Percentiles rank a stretch among this genome's conserved stretches.
phyloP scores from a whole-genome alignment of 2,113 vertebrate species.

The Aleadryas rufinucha region DNA sequence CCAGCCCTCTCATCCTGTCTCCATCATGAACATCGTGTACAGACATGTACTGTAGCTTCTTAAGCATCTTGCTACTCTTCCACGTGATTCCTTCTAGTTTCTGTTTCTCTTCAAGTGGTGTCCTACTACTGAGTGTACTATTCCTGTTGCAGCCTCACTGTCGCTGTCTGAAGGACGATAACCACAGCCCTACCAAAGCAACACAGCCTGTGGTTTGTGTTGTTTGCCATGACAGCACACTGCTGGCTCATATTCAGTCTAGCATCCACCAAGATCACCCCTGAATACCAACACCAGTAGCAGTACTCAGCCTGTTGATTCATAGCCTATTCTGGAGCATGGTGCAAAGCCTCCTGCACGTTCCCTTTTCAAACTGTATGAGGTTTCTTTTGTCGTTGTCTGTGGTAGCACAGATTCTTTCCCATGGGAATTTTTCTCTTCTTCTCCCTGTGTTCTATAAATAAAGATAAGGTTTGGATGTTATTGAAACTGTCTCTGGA shows the following conservation, averaged over 20 bases:
- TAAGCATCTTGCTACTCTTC: background rate
- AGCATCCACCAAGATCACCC: background rate
- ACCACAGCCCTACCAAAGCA: background rate
- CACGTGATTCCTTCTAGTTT: background rate
- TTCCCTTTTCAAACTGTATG: background rate
- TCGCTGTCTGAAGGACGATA: background rate
- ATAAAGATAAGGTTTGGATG: too few species aligned
- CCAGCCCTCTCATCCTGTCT: background rate
- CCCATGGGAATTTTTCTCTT: too few species aligned
- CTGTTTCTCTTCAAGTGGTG: background rate
- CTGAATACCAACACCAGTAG: background rate
- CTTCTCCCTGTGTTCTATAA: too few species aligned
- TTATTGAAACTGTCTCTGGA: too few species aligned
- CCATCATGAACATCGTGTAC: too few species aligned
- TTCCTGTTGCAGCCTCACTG: background rate
- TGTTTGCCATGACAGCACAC: background rate
- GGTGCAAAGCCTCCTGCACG: background rate
- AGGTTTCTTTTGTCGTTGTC: background rate
- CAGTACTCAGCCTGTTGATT: background rate
- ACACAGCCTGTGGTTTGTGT: accelerated
- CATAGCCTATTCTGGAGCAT: background rate
- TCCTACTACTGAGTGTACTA: background rate
- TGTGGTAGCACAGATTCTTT: too few species aligned
- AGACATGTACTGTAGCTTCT: background rate
- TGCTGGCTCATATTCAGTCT: background rate